Base-by-base conservation (phyloP, 2,797 vertebrate genomes). In the Ptychobarbus kaznakovi region DNA sequence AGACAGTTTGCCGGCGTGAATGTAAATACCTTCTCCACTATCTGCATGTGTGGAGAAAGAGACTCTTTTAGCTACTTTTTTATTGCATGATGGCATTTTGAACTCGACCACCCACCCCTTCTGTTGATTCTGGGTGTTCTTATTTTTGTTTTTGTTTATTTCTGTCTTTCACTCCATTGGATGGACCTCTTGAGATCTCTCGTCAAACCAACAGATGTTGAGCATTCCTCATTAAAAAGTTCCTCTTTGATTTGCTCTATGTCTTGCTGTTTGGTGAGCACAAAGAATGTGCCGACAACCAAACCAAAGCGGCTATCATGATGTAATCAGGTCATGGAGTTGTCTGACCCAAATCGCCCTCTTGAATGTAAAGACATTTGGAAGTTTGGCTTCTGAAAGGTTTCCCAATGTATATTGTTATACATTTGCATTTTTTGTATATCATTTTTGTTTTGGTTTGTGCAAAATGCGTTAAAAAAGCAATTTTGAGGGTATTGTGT, bases 331-430 rank as follows among this genome's bases (percentile, higher is more conserved):
- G 68, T 70, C 83, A 61, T 7, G 46, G 80, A 70, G 61, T 16
- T 40, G 32, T 44, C 65, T 35, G 44, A 76, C 80, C 38, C 42
- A 65, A 51, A 81, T 72, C 22, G 12, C 56, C 25, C 10, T 70
- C 46, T 66, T 90, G 89, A 90, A 90, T 88, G 87, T 90, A 90
- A 88, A 86, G 77, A 76, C 76, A 63, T 63, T 63, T 44, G 32
- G 28, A 85, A 79, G 72, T 85, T 73, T 78, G 68, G 82, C 87
- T 81, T 82, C n/a, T 66, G 38, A 80, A 44, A 72, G 15, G 28
- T 58, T 81, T 81, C 32, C 53, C n/a, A 61, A 81, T 80, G 69
- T 49, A 53, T 81, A 22, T 58, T 81, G 49, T 46, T 49, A 53
- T 84, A 68, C 18, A 42, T 53, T 18, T n/a, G 18, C 20, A 32